Percentiles rank a stretch among this genome's conserved stretches.
These are phyloP conservation scores for Drosophila pegasa DNA, from an alignment of 2,888 invertebrate genomes.

Conservation along the genomic window DNA sequence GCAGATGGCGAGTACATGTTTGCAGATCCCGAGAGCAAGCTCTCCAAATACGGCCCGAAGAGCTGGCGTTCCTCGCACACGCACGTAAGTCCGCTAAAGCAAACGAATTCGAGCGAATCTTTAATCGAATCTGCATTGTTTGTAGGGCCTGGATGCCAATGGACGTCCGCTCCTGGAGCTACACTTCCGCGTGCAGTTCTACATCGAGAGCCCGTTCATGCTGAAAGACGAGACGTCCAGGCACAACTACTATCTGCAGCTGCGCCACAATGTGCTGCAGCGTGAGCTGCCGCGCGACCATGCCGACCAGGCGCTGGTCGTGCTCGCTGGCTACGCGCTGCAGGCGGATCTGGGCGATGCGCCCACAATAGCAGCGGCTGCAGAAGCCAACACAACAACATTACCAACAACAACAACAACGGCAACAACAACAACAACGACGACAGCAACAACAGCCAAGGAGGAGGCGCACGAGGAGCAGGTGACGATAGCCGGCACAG, in stretches of 20 bases:
- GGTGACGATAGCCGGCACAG: constrained; percentile 57
- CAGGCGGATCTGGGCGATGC: constrained; percentile 97
- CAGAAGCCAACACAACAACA: constrained; percentile 4
- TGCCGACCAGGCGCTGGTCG: constrained; percentile 89
- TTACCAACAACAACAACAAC: background rate
- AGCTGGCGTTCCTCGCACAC: constrained; percentile 97
- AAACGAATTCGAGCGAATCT: background rate
- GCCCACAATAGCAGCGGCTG: constrained; percentile 69
- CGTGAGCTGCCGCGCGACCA: constrained; percentile 87
- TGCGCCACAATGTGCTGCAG: constrained; percentile 93
- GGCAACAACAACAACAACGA: constrained; percentile 19
- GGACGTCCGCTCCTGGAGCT: constrained; percentile 95
- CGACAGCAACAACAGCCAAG: constrained; percentile 57
- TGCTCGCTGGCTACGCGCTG: constrained; percentile 94
- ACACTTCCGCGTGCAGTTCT: constrained; percentile 96
- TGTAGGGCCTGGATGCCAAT: constrained; percentile 94
- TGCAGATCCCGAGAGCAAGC: constrained; percentile 96
- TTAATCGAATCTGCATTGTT: background rate
- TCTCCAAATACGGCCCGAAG: constrained; percentile 98
- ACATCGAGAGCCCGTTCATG: constrained; percentile 95
- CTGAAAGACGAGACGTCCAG: constrained; percentile 96
- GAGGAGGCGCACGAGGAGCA: constrained; percentile 32
- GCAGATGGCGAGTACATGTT: constrained; percentile 98
- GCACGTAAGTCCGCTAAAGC: constrained; percentile 88
- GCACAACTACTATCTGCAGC: constrained; percentile 97